Evolutionary conservation across 2,113 vertebrate species (phyloP).

Genomic region (Saccopteryx leptura): DNA sequence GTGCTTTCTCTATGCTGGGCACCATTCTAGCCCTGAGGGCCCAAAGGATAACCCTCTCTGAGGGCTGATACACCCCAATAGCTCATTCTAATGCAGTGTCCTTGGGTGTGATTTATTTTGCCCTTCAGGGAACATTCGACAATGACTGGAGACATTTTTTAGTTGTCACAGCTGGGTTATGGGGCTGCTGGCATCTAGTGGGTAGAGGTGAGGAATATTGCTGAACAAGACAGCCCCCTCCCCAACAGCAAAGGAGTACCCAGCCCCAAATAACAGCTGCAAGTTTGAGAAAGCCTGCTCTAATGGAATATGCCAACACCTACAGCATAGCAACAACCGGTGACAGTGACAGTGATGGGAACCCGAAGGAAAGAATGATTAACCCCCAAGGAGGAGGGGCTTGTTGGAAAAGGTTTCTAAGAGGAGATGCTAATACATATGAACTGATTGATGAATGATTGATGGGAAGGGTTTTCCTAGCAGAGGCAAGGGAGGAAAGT

Average conservation of each 20-base stretch:
- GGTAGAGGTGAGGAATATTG: fast-evolving
- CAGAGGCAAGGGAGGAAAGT: not conserved
- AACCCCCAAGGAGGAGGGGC: not conserved
- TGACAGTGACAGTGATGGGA: not conserved
- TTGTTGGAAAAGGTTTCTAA: not conserved
- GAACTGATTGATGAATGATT: fast-evolving
- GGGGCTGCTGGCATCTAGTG: not conserved
- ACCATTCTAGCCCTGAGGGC: not conserved
- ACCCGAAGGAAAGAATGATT: not conserved
- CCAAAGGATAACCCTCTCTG: not conserved
- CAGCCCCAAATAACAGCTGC: not conserved
- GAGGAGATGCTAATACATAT: not conserved
- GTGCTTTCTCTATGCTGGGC: not conserved
- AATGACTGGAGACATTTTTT: not conserved
- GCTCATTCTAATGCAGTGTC: not conserved
- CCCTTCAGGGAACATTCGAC: not conserved
- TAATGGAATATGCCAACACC: not conserved
- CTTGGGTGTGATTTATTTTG: not conserved
- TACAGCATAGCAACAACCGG: fast-evolving
- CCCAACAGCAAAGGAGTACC: not conserved
- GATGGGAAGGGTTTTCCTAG: not conserved
- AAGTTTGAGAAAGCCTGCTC: not conserved
- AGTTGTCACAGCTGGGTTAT: not conserved
- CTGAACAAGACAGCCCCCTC: not conserved
- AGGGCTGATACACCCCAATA: not conserved